phyloP scores from a whole-genome alignment of 2,113 vertebrate genomes.

The Piprites chloris region DNA sequence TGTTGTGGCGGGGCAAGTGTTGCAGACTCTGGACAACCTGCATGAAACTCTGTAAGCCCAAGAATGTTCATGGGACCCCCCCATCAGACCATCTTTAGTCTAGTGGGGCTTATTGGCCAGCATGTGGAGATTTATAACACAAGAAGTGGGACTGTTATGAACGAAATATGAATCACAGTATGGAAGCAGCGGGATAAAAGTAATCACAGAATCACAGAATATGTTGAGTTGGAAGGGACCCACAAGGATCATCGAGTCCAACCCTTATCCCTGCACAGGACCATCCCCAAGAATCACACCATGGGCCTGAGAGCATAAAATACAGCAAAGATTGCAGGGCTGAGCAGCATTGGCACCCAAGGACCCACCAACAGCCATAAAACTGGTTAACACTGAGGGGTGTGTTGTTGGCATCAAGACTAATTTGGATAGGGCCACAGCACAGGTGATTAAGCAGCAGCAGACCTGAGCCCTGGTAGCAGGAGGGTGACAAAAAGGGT shows the following conservation, averaged over 20 bases:
- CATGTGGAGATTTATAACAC: neutral
- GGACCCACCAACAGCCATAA: neutral
- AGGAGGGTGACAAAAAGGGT: neutral
- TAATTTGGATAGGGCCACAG: neutral
- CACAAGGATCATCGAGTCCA: neutral
- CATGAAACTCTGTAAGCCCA: neutral
- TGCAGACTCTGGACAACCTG: neutral
- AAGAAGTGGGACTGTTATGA: neutral
- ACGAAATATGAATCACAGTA: neutral
- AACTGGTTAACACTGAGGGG: neutral
- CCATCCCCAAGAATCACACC: neutral
- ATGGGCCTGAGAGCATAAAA: neutral
- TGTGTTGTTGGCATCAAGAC: neutral
- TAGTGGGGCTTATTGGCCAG: neutral
- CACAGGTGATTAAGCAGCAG: neutral
- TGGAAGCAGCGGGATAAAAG: neutral
- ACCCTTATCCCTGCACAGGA: neutral
- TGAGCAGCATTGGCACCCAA: neutral
- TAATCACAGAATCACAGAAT: neutral
- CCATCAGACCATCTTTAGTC: neutral
- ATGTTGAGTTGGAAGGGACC: neutral
- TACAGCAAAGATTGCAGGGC: neutral
- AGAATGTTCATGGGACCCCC: neutral
- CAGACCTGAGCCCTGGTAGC: neutral
- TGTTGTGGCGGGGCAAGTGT: neutral